A percentile compares a stretch with the other conserved stretches of the same genome.
These are phyloP conservation scores for Scaeva pyrastri DNA, from an alignment of 2,888 invertebrate species.

Conservation along the genomic window DNA sequence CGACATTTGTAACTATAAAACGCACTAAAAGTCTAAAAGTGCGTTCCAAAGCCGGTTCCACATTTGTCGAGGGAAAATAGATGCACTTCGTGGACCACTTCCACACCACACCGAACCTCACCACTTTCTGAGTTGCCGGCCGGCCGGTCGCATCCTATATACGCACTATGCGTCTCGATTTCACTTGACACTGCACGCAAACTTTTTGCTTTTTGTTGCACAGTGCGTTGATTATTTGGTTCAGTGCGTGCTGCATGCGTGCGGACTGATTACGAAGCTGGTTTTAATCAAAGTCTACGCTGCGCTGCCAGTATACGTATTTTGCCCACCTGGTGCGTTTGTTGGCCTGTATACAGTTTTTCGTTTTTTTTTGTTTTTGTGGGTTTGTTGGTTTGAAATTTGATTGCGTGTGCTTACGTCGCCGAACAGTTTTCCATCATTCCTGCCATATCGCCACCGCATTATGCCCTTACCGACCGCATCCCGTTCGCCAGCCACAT, in stretches of 20 bases:
- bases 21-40: constrained; percentile 35
- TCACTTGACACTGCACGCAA: constrained; percentile 66
- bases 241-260: constrained; percentile 68
- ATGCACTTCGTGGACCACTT: not conserved
- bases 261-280: constrained; percentile 65
- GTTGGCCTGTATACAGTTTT: constrained; percentile 43
- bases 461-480: not conserved
- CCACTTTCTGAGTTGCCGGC: too few species aligned
- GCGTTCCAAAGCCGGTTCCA: constrained; percentile 62
- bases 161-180: constrained; percentile 67
- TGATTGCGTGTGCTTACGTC: constrained; percentile 64
- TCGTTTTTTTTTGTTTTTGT: not conserved
- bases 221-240: constrained; percentile 49
- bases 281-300: constrained; percentile 61
- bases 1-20: constrained; percentile 43
- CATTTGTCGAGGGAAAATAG: constrained; percentile 34
- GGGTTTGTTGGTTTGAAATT: constrained; percentile 35
- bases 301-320: constrained; percentile 22
- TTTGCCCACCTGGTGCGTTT: constrained; percentile 74
- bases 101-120: too few species aligned
- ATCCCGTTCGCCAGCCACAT: not conserved
- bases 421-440: constrained; percentile 69
- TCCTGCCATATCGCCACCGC: not conserved
- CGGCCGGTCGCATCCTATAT: not conserved
- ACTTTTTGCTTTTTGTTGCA: constrained; percentile 11